A percentile compares a stretch with the other conserved stretches of the same genome.
These are phyloP conservation scores for Podarcis siculus DNA, from an alignment of 2,797 vertebrate genomes.

Conservation along the genomic window DNA sequence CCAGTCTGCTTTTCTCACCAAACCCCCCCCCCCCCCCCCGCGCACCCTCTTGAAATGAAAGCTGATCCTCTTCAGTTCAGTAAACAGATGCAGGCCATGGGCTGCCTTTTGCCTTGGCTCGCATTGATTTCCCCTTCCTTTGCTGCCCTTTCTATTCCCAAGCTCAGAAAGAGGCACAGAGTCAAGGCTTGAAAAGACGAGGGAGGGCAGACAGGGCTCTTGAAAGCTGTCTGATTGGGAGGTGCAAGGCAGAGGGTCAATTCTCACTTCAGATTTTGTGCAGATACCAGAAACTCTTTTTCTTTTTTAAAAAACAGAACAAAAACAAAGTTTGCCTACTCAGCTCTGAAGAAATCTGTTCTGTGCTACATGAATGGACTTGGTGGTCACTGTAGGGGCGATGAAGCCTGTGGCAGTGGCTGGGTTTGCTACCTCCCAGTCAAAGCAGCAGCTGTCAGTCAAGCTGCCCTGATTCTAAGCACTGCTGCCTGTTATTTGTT, in stretches of 20 bases:
- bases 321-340: too few relatives aligned
- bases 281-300: too few relatives aligned
- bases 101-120: neutral
- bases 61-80: neutral
- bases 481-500: too few relatives aligned
- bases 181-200: neutral
- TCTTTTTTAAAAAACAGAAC: neutral
- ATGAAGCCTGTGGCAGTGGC: neutral
- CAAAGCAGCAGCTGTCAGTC: too few relatives aligned
- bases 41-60: neutral
- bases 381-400: neutral
- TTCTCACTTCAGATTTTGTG: neutral
- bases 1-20: neutral
- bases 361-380: neutral
- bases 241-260: neutral
- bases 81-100: too few relatives aligned
- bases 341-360: neutral
- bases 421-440: neutral
- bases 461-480: too few relatives aligned
- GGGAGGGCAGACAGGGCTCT: neutral
- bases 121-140: neutral
- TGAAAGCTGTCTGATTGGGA: neutral
- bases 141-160: neutral
- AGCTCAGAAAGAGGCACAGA: neutral
- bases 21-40: neutral